Percentiles rank a stretch among this genome's conserved stretches.
These are phyloP conservation scores for Julus scandinavius DNA, from an alignment of 2,888 invertebrate genomes.

Conservation along the genomic window DNA sequence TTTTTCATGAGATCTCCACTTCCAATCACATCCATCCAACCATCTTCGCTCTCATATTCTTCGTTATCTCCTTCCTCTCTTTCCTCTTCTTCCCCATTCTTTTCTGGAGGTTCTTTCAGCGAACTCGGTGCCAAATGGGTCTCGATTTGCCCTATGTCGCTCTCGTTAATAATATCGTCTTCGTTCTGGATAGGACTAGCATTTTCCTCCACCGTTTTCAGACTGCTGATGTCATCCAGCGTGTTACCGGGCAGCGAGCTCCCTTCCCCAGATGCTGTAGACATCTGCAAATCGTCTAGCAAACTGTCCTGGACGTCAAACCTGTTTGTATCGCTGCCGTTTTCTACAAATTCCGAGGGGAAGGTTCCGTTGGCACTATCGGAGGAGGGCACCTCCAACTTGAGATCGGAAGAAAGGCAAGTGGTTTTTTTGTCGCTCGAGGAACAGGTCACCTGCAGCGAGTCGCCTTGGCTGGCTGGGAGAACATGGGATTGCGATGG, in stretches of 20 bases:
- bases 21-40: constrained; percentile 82
- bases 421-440: not conserved
- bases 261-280: not conserved
- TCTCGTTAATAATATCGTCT: constrained; percentile 36
- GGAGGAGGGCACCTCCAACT: not conserved
- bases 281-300: constrained; percentile 29
- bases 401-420: not conserved
- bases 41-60: constrained; percentile 62
- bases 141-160: constrained; percentile 48
- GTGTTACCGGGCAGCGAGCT: constrained; percentile 35
- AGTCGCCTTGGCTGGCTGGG: not conserved
- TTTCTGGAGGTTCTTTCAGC: constrained; percentile 41
- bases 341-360: constrained; percentile 47
- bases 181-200: not conserved
- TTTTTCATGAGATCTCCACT: constrained; percentile 77
- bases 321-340: constrained; percentile 28
- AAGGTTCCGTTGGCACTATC: constrained; percentile 30
- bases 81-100: constrained; percentile 58
- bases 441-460: not conserved
- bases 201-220: constrained; percentile 49
- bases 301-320: not conserved
- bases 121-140: constrained; percentile 15
- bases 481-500: not conserved
- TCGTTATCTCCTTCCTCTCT: constrained; percentile 59
- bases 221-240: constrained; percentile 48